Percentiles rank a stretch among this genome's conserved stretches.
These are phyloP conservation scores for Melanotus villosus DNA, from an alignment of 2,888 invertebrate species.

Conservation along the genomic window DNA sequence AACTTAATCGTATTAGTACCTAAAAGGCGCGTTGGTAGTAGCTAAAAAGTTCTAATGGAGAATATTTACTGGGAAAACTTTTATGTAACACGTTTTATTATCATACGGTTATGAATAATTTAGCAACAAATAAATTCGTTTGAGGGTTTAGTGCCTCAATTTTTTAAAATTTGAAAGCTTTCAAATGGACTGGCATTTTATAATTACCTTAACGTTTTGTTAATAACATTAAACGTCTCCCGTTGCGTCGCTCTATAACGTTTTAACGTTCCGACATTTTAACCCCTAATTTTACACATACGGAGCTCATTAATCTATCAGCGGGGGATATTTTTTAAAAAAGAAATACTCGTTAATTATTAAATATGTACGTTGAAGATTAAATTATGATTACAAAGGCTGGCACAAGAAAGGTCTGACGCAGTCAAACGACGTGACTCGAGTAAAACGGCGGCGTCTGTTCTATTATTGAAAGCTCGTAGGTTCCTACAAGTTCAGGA, in stretches of 20 bases:
- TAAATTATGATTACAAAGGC: conserved; percentile 37
- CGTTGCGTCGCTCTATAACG: too few relatives aligned
- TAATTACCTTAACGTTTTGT: not conserved
- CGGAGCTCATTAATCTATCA: not conserved
- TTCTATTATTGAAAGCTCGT: conserved; percentile 46
- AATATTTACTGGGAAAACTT: conserved; percentile 44
- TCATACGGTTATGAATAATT: conserved; percentile 44
- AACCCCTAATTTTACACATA: not conserved
- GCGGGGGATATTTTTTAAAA: not conserved
- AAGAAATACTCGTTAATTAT: conserved; percentile 27
- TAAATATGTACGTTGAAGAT: conserved; percentile 23
- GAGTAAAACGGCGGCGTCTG: conserved; percentile 44
- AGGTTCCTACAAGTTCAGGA: conserved; percentile 26
- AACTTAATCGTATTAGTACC: conserved; percentile 47
- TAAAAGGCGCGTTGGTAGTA: conserved; percentile 43
- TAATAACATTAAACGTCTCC: not conserved
- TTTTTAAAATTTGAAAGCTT: conserved; percentile 39
- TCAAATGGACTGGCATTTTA: not conserved
- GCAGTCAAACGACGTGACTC: conserved; percentile 43
- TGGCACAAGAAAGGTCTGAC: conserved; percentile 37
- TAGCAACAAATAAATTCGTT: conserved; percentile 38
- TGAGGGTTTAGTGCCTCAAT: conserved; percentile 7
- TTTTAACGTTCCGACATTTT: too few relatives aligned
- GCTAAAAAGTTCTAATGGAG: conserved; percentile 47
- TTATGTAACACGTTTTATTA: conserved; percentile 44